Evolutionary conservation across 2,797 vertebrate species (phyloP), one percentile per base, ranked within the genome.

Genomic region (Mus caroli): DNA sequence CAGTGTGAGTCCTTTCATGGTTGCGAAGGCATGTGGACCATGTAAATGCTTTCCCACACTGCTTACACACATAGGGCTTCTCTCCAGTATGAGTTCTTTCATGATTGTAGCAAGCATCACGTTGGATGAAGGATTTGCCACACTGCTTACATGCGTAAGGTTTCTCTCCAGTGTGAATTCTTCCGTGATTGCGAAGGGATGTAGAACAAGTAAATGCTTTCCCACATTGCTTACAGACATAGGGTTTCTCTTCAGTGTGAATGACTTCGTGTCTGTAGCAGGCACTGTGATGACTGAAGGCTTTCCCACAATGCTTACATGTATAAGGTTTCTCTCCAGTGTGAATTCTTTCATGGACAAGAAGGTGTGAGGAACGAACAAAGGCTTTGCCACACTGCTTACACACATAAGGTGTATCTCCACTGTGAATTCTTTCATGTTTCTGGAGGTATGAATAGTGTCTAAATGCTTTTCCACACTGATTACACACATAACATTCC

Each of bases 21-120:
- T 89, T 93, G 13, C 78, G 86, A 43, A 96, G 89, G 34, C 82
- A 93, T 7, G 91, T 78, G 8, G 91, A 94, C 24, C 94, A 92
- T 20, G 60, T 82, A 43, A 96, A 97, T 58, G 58, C 84, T 40
- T 95, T 96, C 5, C 93, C 95, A 40, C 91, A 92, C 17, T 88
- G 62, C 43, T 94, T 92, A 58, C 95, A 95, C 0, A 77, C 62
- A 28, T 94, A 96, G 8, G 93, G 95, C 77, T 93, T 93, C 50
- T 96, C 69, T 84, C 80, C 54, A 64, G 80, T 75, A 3, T 91
- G 82, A 50, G 67, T 76, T 37, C 91, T 76, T 31, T 92, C 56
- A 14, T 76, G 69, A 46, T 50, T 92, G n/a, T 85, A 50, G 8
- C 67, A 85, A 7, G 69, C 40, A 64, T 46, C 82, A 15, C 40